These are phyloP conservation scores for Andrena trimmerana DNA, from an alignment of 2,888 invertebrate genomes.

Conservation along the genomic window DNA sequence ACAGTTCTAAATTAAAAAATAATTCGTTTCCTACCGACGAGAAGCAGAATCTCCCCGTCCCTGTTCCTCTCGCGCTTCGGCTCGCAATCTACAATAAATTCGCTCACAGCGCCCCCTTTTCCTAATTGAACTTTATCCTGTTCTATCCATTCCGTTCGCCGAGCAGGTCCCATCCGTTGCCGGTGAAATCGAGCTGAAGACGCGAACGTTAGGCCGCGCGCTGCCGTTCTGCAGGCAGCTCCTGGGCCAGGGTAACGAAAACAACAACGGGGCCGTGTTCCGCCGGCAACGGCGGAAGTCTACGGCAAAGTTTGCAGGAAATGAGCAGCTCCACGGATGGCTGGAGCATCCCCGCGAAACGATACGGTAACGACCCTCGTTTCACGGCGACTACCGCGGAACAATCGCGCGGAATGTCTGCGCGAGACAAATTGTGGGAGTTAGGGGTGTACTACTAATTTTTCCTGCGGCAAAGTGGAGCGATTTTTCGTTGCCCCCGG, in stretches of 20 bases:
- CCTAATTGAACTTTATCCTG: slow-evolving; percentile 12
- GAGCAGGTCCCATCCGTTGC: slow-evolving; percentile 4
- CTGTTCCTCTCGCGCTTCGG: too few relatives aligned
- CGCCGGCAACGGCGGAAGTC: slow-evolving; percentile 23
- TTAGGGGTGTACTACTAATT: slow-evolving; percentile 47
- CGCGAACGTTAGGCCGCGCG: slow-evolving; percentile 10
- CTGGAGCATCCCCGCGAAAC: slow-evolving; percentile 52
- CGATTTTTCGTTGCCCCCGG: slow-evolving; percentile 42
- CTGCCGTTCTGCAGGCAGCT: not conserved
- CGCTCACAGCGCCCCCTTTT: not conserved
- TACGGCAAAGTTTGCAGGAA: slow-evolving; percentile 44
- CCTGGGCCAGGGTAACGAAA: slow-evolving; percentile 54
- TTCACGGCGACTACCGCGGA: slow-evolving; percentile 41
- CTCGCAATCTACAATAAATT: slow-evolving; percentile 22
- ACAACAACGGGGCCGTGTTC: slow-evolving; percentile 29
- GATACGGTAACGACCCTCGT: slow-evolving; percentile 64
- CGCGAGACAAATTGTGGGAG: slow-evolving; percentile 54
- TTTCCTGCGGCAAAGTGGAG: slow-evolving; percentile 34
- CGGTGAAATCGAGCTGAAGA: slow-evolving; percentile 19
- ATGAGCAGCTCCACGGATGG: slow-evolving; percentile 35
- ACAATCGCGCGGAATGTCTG: slow-evolving; percentile 53
- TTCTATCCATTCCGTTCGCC: slow-evolving; percentile 9
- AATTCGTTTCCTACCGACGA: too few relatives aligned
- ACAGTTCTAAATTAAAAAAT: too few relatives aligned
- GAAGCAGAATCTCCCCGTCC: not conserved